Conservation (phyloP, 2,797 vertebrate genomes). For the Tolypeutes matacus region DNA sequence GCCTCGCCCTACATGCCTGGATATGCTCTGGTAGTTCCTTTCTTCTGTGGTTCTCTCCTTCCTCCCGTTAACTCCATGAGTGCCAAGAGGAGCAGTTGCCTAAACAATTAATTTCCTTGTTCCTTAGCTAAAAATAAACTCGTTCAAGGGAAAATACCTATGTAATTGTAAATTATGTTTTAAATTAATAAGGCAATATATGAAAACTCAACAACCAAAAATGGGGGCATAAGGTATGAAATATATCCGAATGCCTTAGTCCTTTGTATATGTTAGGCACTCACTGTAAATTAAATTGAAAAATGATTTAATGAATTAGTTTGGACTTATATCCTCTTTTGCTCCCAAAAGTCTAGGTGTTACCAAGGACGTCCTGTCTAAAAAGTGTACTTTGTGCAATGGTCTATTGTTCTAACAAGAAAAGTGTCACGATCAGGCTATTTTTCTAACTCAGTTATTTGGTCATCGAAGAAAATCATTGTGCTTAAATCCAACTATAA, state of each 20-base stretch:
- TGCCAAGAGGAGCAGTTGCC: slow-evolving; percentile 52
- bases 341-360: not conserved
- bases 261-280: not conserved
- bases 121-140: slow-evolving; percentile 69
- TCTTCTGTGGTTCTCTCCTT: slow-evolving; percentile 47
- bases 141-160: slow-evolving; percentile 46
- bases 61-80: slow-evolving; percentile 63
- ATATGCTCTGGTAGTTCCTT: not conserved
- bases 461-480: not conserved
- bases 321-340: not conserved
- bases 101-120: slow-evolving; percentile 79
- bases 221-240: not conserved
- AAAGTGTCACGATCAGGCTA: not conserved
- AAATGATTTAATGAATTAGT: not conserved
- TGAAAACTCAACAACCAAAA: not conserved
- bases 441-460: not conserved
- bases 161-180: slow-evolving; percentile 12
- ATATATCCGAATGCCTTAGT: not conserved
- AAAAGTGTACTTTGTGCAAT: not conserved
- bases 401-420: not conserved
- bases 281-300: not conserved
- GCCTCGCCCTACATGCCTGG: not conserved
- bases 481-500: not conserved
- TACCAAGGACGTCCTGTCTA: not conserved
- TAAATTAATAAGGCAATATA: not conserved